Base-by-base conservation (phyloP, 1,140 invertebrate genomes). In the Trypoxylus dichotomus region DNA sequence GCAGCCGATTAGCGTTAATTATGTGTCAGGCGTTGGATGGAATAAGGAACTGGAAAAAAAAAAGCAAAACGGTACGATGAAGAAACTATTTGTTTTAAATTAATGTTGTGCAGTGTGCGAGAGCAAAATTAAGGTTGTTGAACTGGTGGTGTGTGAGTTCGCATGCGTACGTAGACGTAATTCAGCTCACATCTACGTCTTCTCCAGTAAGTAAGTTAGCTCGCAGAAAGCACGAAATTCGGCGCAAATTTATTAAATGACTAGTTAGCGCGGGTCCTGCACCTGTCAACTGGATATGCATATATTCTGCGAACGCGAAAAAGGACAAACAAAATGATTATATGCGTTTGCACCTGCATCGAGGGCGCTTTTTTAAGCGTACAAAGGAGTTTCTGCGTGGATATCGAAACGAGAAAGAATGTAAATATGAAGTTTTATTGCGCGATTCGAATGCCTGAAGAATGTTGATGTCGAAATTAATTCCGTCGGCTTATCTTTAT, bases 61-160 rank as follows among this genome's bases (percentile, higher is more conserved):
- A 68, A 68, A 68, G 60, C 24, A 68, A 37, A 68, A 68, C 60
- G 60, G 60, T 29, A 68, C 19, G 24, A 27, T 21, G 11, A 68
- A 68, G 60, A 68, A 68, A 29, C 60, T 68, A 68, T 68, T 68
- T 68, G 60, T 68, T 68, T 68, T 68, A 68, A 68, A 68, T 68
- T 68, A 68, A 68, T 68, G 60, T 68, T 68, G 60, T 68, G 60
- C 60, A 27, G 21, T 29, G 60, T 68, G 24, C 60, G 60, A 68
- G 60, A 68, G 60, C 60, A 68, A 68, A 68, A 68, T 68, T 24
- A 13, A 68, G 60, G 60, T 68, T 68, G 24, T 68, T 68, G 60
- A 68, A 68, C 60, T 68, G 60, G 19, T 68, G 60, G 24, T 68
- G 60, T 24, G 24, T 68, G 24, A 13, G 60, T 27, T 54, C 47